Percentiles rank a stretch among this genome's conserved stretches.
phyloP scores from a whole-genome alignment of 2,113 vertebrate species.

The Spermophilus dauricus region DNA sequence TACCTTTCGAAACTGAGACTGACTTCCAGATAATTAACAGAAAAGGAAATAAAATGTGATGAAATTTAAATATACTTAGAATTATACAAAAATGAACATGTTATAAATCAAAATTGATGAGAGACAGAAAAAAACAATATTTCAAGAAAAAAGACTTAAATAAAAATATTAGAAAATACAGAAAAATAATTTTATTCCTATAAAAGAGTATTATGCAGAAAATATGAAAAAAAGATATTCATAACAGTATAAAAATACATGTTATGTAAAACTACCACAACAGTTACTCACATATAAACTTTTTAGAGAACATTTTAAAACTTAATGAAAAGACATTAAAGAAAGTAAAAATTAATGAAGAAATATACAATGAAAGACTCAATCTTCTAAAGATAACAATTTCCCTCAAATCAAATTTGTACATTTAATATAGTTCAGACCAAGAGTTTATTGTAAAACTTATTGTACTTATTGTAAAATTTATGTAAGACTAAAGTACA shows the following conservation, averaged over 20 bases:
- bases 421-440: neutral
- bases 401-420: neutral
- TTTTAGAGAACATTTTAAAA: neutral
- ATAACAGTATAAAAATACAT: neutral
- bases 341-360: neutral
- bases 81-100: neutral
- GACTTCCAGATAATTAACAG: neutral
- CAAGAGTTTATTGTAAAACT: neutral
- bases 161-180: neutral
- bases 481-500: neutral
- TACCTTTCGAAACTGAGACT: neutral
- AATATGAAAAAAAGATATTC: neutral
- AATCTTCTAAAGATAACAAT: neutral
- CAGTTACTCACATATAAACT: neutral
- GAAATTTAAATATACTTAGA: neutral
- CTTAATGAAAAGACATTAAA: neutral
- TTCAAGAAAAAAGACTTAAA: neutral
- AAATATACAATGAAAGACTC: neutral
- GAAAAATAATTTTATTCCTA: neutral
- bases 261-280: neutral
- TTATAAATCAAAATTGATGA: neutral
- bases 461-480: neutral
- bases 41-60: neutral
- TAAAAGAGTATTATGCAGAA: neutral
- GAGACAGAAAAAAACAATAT: neutral